Percentiles rank a stretch among this genome's conserved stretches.
These are phyloP conservation scores for Trichonephila clavipes DNA, from an alignment of 1,140 invertebrate genomes.

Conservation along the genomic window DNA sequence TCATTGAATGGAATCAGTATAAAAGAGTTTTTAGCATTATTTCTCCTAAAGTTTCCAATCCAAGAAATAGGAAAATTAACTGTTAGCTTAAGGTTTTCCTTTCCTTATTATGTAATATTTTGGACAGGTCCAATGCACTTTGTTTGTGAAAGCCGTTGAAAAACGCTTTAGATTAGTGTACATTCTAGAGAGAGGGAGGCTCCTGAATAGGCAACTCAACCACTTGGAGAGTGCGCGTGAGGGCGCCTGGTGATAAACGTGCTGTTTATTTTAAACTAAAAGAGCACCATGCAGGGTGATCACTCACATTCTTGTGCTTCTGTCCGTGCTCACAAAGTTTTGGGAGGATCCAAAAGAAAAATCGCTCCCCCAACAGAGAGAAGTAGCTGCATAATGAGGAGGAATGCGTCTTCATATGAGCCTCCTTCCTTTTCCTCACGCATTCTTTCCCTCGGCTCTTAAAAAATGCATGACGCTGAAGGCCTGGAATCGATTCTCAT, in stretches of 20 bases:
- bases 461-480: conserved; percentile 70
- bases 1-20: conserved; percentile 14
- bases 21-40: background rate
- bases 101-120: conserved; percentile 1
- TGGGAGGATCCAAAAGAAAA: conserved; percentile 67
- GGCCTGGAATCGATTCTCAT: conserved; percentile 67
- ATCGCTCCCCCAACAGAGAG: conserved; percentile 31
- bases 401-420: conserved; percentile 25
- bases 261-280: conserved; percentile 66
- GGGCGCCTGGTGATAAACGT: conserved; percentile 19
- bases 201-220: background rate
- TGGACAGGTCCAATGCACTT: background rate
- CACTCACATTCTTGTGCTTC: conserved; percentile 32
- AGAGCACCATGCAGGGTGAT: conserved; percentile 19
- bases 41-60: conserved; percentile 5
- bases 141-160: background rate
- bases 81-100: background rate
- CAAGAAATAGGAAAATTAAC: background rate
- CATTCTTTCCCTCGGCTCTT: conserved; percentile 67
- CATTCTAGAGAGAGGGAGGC: background rate
- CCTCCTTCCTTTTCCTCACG: background rate
- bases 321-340: conserved; percentile 24
- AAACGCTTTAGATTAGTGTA: background rate
- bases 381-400: conserved; percentile 60
- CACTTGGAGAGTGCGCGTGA: background rate